Evolutionary conservation across 1,140 invertebrate species (phyloP).

Genomic region (Ostrea denselamellosa): DNA sequence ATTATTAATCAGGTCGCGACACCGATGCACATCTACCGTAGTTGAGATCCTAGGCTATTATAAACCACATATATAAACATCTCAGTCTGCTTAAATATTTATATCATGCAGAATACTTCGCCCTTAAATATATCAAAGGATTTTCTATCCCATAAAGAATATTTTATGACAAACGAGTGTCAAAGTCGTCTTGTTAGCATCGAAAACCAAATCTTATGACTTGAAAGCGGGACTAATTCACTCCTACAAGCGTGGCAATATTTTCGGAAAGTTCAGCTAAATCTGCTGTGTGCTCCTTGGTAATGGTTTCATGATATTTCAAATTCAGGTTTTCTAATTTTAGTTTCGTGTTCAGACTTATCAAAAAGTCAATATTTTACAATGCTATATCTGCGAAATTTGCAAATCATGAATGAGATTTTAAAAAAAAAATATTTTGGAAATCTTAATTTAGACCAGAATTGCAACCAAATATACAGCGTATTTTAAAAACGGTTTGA

Average conservation of each 20-base stretch:
- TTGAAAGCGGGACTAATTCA: constrained; percentile 1
- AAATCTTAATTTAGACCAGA: no score
- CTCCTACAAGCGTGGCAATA: constrained; percentile 19
- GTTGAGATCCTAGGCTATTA: background rate
- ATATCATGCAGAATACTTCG: constrained; percentile 29
- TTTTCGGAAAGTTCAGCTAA: background rate
- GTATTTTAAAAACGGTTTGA: no score
- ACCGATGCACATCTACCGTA: background rate
- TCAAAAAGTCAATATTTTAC: background rate
- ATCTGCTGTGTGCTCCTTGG: background rate
- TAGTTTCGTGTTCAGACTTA: background rate
- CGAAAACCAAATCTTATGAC: constrained; percentile 2
- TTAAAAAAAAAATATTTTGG: no score
- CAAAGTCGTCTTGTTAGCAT: constrained; percentile 24
- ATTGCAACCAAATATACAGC: no score
- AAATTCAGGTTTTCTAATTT: background rate
- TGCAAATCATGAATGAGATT: no score
- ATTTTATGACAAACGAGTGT: background rate
- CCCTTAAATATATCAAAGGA: constrained; percentile 37
- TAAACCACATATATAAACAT: constrained; percentile 12
- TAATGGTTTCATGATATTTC: background rate
- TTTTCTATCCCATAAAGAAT: constrained; percentile 16
- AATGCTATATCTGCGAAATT: no score
- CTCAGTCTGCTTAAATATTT: background rate
- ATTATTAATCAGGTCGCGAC: constrained; percentile 32